Evolutionary conservation across 2,113 vertebrate species (phyloP).

Genomic region (Colinus virginianus): DNA sequence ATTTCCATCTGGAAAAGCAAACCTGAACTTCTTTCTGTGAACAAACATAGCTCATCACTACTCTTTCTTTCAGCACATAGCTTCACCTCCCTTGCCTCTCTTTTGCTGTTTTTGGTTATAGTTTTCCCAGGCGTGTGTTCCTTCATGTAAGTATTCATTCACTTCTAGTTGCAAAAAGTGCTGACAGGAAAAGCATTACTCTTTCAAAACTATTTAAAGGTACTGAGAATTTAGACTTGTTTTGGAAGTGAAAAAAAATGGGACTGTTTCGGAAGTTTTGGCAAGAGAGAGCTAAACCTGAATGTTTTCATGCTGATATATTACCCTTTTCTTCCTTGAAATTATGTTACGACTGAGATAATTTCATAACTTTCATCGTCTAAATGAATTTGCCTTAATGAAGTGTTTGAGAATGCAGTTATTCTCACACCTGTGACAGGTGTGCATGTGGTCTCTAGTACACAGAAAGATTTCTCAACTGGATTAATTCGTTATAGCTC

Average conservation of each 20-base stretch:
- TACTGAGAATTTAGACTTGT: background rate
- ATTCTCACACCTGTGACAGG: background rate
- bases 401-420: background rate
- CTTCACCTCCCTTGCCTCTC: background rate
- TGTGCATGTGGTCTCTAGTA: background rate
- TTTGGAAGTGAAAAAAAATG: background rate
- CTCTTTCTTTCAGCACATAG: background rate
- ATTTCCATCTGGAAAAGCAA: slow-evolving; percentile 16
- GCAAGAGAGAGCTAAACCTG: background rate
- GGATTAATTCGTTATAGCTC: background rate
- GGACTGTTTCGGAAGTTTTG: background rate
- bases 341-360: background rate
- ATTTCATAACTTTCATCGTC: background rate
- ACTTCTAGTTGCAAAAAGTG: background rate
- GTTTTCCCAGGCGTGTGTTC: background rate
- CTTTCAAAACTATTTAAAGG: background rate
- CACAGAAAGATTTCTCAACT: background rate
- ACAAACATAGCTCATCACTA: background rate
- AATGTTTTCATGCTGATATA: background rate
- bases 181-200: background rate
- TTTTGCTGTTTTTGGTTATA: background rate
- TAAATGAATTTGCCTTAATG: background rate
- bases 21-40: background rate
- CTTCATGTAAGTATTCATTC: background rate
- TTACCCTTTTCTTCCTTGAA: background rate